Conservation (phyloP, 2,888 invertebrate genomes). For the Drosophila dives region DNA sequence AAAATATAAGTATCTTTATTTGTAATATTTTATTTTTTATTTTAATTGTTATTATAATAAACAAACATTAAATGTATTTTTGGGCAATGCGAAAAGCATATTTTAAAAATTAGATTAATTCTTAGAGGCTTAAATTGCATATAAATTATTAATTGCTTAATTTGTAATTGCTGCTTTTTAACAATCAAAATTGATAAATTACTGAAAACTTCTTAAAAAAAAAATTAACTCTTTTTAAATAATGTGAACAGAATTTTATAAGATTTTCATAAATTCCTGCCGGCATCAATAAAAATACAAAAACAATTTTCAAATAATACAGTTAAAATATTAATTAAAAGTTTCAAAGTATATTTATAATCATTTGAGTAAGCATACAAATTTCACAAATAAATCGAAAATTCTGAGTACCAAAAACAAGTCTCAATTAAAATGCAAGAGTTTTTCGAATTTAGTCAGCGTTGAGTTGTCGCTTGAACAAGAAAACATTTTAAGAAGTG, state of each 20-base stretch:
- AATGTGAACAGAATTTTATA: background rate
- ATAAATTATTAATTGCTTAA: too few relatives aligned
- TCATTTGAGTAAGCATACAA: background rate
- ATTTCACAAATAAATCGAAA: background rate
- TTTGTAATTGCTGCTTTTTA: background rate
- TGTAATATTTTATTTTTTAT: too few relatives aligned
- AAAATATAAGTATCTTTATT: background rate
- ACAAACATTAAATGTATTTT: too few relatives aligned
- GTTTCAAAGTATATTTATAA: too few relatives aligned
- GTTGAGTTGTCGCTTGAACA: slow-evolving; percentile 3
- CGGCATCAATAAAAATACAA: background rate
- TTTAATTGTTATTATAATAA: too few relatives aligned
- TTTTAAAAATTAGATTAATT: background rate
- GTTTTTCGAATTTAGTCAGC: slow-evolving; percentile 11
- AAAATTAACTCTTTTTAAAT: background rate
- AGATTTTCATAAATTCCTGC: background rate
- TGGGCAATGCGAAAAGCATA: too few relatives aligned
- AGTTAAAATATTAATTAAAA: background rate
- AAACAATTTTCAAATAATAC: background rate
- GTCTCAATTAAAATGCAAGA: slow-evolving; percentile 1
- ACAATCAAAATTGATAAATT: background rate
- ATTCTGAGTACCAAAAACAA: background rate
- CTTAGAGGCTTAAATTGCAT: too few relatives aligned
- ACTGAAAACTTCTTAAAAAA: background rate
- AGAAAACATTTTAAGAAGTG: slow-evolving; percentile 39